Conservation (phyloP, 2,888 invertebrate species). For the Allophyes oxyacanthae region DNA sequence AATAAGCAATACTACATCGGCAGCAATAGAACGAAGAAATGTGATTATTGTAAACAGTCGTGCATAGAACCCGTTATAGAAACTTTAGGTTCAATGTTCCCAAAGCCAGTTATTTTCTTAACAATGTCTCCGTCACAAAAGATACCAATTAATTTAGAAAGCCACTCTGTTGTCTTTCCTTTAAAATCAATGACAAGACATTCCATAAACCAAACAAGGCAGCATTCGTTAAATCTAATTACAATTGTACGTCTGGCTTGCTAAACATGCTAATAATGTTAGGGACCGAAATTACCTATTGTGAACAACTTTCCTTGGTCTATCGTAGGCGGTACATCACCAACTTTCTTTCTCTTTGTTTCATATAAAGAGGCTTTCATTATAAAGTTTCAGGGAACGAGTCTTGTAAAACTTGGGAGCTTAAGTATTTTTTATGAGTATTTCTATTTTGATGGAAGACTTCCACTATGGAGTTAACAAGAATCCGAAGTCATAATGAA, state of each 20-base stretch:
- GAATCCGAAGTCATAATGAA: slow-evolving; percentile 17
- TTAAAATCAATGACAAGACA: slow-evolving; percentile 7
- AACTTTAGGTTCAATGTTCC: neutral
- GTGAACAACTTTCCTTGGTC: slow-evolving; percentile 49
- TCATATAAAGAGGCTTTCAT: slow-evolving; percentile 66
- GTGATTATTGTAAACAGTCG: no score
- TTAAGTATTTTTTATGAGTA: slow-evolving; percentile 55
- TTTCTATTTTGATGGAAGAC: slow-evolving; percentile 34
- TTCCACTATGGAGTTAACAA: slow-evolving; percentile 11
- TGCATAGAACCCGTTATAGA: no score
- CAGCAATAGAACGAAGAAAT: no score
- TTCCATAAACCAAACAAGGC: slow-evolving; percentile 5
- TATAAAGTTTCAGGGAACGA: slow-evolving; percentile 62
- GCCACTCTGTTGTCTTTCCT: neutral
- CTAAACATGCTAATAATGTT: slow-evolving; percentile 29
- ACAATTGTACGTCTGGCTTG: slow-evolving; percentile 14
- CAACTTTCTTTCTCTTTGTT: slow-evolving; percentile 54
- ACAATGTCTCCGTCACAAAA: slow-evolving; percentile 2
- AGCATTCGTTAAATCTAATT: slow-evolving; percentile 29
- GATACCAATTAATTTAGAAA: slow-evolving; percentile 1
- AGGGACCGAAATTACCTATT: slow-evolving; percentile 43
- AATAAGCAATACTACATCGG: no score
- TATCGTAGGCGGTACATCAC: slow-evolving; percentile 46
- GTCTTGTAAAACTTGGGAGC: slow-evolving; percentile 56
- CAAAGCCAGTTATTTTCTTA: neutral